phyloP scores from a whole-genome alignment of 2,888 invertebrate species.

The Bombylius major region DNA sequence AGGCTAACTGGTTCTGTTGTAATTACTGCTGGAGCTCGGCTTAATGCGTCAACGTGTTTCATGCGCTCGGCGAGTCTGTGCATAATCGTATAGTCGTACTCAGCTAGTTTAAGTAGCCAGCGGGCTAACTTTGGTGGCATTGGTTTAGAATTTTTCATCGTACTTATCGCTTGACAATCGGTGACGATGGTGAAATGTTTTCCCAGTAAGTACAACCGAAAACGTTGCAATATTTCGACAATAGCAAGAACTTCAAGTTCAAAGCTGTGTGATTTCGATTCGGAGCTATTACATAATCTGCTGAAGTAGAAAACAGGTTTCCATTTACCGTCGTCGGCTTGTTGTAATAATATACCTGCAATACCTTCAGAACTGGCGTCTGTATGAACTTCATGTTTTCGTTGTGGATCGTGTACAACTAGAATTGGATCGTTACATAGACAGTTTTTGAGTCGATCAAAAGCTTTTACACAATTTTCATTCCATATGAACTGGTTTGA shows the following conservation, averaged over 20 bases:
- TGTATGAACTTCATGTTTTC: constrained; percentile 24
- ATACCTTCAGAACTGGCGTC: constrained; percentile 21
- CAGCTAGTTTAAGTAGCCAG: constrained; percentile 18
- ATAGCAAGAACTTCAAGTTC: constrained; percentile 31
- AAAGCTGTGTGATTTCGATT: constrained; percentile 26
- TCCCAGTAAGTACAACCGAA: constrained; percentile 27
- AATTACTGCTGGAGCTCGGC: too few species aligned
- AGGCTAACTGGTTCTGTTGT: too few species aligned
- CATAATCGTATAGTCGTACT: constrained; percentile 10
- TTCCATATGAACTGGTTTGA: constrained; percentile 2
- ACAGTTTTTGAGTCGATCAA: constrained; percentile 13
- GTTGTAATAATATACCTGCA: constrained; percentile 15
- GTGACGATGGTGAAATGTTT: constrained; percentile 22
- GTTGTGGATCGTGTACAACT: constrained; percentile 16
- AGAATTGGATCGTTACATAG: constrained; percentile 18
- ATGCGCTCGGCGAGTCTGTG: too few species aligned
- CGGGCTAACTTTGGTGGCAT: constrained; percentile 21
- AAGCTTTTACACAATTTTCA: constrained; percentile 20
- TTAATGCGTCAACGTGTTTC: not conserved
- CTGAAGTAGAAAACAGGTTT: constrained; percentile 19
- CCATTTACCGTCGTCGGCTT: constrained; percentile 2
- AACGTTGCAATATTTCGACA: constrained; percentile 22
- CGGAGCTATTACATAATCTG: constrained; percentile 8
- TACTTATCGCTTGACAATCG: constrained; percentile 25
- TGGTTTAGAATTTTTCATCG: constrained; percentile 21